Conservation (phyloP, 2,888 invertebrate species). For the Theristus sp. region DNA sequence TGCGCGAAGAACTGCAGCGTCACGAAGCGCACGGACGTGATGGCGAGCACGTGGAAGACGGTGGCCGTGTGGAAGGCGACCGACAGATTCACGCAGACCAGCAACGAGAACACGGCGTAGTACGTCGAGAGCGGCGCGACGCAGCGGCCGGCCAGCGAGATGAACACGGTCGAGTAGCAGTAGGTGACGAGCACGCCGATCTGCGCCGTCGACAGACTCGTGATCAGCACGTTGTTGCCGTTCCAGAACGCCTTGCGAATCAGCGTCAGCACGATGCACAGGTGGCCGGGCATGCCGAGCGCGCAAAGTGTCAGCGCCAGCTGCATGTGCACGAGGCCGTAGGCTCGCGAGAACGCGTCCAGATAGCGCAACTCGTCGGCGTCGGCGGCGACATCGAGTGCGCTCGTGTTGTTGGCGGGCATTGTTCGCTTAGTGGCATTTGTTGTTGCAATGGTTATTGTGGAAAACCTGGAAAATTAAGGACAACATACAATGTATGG, state of each 20-base stretch:
- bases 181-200: not conserved
- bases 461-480: too few species aligned
- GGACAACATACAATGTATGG: too few species aligned
- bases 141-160: not conserved
- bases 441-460: too few species aligned
- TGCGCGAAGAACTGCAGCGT: not conserved
- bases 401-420: too few species aligned
- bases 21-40: not conserved
- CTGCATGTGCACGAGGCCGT: not conserved
- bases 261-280: not conserved
- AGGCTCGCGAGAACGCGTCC: not conserved
- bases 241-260: not conserved
- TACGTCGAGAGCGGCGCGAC: not conserved
- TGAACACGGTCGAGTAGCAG: not conserved
- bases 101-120: not conserved
- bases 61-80: not conserved
- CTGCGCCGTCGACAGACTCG: not conserved
- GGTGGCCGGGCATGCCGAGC: not conserved
- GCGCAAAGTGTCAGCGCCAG: not conserved
- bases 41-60: slow-evolving; percentile 1
- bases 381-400: too few species aligned
- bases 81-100: not conserved
- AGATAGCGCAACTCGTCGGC: too few species aligned
- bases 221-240: not conserved
- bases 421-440: too few species aligned